Percentiles rank a stretch among this genome's conserved stretches.
phyloP scores from a whole-genome alignment of 2,797 vertebrate genomes.

The Cichlasoma orientale region DNA sequence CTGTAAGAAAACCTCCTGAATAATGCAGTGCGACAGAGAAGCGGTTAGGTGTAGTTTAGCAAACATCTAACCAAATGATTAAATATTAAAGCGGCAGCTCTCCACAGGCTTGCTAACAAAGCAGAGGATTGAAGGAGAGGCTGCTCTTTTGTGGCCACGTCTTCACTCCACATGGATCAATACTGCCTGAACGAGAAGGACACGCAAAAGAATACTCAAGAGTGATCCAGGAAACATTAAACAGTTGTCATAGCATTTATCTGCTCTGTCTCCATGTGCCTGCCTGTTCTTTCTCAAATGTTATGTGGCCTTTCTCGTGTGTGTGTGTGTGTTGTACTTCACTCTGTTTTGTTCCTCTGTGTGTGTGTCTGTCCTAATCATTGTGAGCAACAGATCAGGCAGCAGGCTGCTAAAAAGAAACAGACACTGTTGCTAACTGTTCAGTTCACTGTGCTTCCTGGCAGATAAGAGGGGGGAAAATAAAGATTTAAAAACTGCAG shows the following conservation, averaged over 20 bases:
- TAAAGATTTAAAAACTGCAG: not conserved
- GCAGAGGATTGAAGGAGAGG: conserved; percentile 28
- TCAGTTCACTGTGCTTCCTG: conserved; percentile 5
- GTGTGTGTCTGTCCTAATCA: not conserved
- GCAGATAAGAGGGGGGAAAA: not conserved
- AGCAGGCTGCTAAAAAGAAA: conserved; percentile 5
- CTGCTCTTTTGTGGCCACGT: conserved; percentile 33
- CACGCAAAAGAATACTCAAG: conserved; percentile 6
- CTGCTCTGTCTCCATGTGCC: conserved; percentile 2
- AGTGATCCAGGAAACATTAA: conserved; percentile 22
- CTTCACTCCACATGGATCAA: conserved; percentile 46
- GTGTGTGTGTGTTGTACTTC: not conserved
- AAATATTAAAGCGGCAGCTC: conserved; percentile 59
- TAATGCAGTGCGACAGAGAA: conserved; percentile 56
- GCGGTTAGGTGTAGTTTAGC: conserved; percentile 62
- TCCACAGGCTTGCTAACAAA: conserved; percentile 25
- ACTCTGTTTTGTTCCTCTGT: not conserved
- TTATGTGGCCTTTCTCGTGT: not conserved
- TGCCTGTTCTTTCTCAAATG: conserved; percentile 11
- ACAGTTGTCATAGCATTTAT: conserved; percentile 10
- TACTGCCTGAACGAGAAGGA: conserved; percentile 37
- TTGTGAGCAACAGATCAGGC: not conserved
- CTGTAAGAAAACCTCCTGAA: conserved; percentile 48
- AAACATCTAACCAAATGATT: conserved; percentile 54
- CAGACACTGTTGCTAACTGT: not conserved